These are phyloP conservation scores for Dryoscopus gambensis DNA, from an alignment of 2,113 vertebrate species.

Conservation along the genomic window DNA sequence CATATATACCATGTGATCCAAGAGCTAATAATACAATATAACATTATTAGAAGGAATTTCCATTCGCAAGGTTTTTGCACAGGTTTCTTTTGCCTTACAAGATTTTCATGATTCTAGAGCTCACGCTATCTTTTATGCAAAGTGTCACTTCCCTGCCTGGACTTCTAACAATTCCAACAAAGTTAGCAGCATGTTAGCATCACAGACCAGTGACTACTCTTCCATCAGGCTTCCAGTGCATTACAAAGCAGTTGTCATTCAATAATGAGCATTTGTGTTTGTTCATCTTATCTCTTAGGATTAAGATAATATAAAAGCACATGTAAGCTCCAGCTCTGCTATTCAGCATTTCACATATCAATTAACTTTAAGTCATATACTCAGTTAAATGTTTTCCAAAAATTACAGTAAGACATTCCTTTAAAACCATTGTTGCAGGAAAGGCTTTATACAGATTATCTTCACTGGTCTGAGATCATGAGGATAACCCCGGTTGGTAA, in stretches of 20 bases:
- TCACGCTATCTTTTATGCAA: neutral
- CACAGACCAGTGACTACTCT: neutral
- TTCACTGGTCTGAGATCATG: neutral
- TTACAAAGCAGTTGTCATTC: neutral
- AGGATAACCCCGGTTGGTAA: neutral
- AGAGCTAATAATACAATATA: neutral
- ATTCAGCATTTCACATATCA: neutral
- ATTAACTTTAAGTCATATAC: neutral
- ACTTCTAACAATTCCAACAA: neutral
- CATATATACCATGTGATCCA: neutral
- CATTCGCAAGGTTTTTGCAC: neutral
- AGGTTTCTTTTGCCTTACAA: neutral
- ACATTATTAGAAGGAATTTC: neutral
- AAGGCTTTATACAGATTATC: neutral
- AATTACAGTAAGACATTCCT: neutral
- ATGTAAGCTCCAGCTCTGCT: neutral
- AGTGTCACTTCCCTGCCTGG: neutral
- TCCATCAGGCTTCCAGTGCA: neutral
- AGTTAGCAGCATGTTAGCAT: neutral
- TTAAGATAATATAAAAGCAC: neutral
- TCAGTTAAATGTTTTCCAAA: neutral
- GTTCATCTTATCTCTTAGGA: neutral
- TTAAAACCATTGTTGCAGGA: neutral
- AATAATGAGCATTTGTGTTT: neutral
- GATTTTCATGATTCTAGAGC: neutral